These are phyloP conservation scores for Campylomormyrus tamandua DNA, from an alignment of 2,113 vertebrate genomes.

Conservation along the genomic window DNA sequence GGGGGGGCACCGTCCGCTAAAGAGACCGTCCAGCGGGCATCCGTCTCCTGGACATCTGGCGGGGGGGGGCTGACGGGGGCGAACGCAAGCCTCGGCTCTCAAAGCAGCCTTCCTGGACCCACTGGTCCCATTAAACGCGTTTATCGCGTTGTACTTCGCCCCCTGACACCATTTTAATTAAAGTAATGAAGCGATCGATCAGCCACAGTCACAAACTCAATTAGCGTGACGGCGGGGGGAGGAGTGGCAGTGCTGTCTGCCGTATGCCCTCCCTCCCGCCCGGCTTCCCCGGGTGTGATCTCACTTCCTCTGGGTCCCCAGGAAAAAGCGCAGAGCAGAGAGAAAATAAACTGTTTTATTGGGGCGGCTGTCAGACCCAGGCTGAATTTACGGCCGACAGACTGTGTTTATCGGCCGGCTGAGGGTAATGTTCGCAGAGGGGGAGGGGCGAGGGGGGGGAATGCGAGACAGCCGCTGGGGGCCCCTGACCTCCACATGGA, in stretches of 20 bases:
- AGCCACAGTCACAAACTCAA: slow-evolving; percentile 11
- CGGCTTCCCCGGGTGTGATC: slow-evolving; percentile 44
- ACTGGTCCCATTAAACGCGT: not conserved
- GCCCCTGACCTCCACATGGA: slow-evolving; percentile 2
- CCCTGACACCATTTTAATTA: slow-evolving; percentile 19
- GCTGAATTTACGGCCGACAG: slow-evolving; percentile 54
- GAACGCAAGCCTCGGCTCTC: not conserved
- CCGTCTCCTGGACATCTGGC: not conserved
- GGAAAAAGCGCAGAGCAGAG: slow-evolving; percentile 47
- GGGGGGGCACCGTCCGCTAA: slow-evolving; percentile 18
- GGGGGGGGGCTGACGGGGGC: slow-evolving; percentile 16
- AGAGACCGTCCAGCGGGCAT: not conserved
- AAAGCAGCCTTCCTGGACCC: not conserved
- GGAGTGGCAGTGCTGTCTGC: slow-evolving; percentile 1
- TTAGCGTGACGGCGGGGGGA: not conserved
- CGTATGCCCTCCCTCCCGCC: slow-evolving; percentile 40
- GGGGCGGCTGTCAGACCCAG: slow-evolving; percentile 53
- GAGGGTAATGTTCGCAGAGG: slow-evolving; percentile 10
- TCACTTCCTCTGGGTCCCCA: slow-evolving; percentile 55
- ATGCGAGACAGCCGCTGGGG: slow-evolving; percentile 25
- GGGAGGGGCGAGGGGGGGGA: not conserved
- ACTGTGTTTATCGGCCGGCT: slow-evolving; percentile 58
- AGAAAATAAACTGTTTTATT: slow-evolving; percentile 61
- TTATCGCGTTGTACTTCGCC: not conserved
- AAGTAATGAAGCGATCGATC: slow-evolving; percentile 31